These are phyloP conservation scores for Nephrotoma flavescens DNA, from an alignment of 2,888 invertebrate genomes.

Conservation along the genomic window DNA sequence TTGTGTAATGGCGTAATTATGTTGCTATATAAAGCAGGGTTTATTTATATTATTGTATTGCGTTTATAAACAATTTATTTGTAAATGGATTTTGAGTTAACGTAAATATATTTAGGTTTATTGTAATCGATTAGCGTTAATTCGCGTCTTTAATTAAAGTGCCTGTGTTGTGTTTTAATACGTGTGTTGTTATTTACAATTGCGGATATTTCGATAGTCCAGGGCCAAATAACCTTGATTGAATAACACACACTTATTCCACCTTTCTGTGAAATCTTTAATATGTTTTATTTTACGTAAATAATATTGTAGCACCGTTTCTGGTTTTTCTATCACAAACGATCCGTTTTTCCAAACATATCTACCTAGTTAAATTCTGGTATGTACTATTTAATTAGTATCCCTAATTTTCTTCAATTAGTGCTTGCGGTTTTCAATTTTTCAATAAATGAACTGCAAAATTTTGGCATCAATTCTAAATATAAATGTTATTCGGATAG, in stretches of 20 bases:
- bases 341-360: too few species aligned
- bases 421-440: too few species aligned
- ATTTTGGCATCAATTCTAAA: too few species aligned
- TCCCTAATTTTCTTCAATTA: too few species aligned
- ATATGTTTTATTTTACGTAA: too few species aligned
- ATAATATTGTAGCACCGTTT: too few species aligned
- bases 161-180: background rate
- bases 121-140: background rate
- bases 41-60: background rate
- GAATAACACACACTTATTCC: background rate
- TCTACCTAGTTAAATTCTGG: too few species aligned
- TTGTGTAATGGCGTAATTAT: background rate
- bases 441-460: too few species aligned
- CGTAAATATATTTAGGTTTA: background rate
- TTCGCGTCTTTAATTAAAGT: background rate
- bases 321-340: too few species aligned
- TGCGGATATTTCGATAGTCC: background rate
- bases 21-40: background rate
- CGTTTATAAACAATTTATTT: background rate
- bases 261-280: too few species aligned
- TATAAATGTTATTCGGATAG: too few species aligned
- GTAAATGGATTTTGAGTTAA: background rate
- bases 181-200: background rate
- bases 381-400: too few species aligned
- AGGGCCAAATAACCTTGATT: background rate